Evolutionary conservation across 2,888 invertebrate genomes (phyloP), one percentile per base, ranked within the genome.

Genomic region (Hofmannophila pseudospretella): DNA sequence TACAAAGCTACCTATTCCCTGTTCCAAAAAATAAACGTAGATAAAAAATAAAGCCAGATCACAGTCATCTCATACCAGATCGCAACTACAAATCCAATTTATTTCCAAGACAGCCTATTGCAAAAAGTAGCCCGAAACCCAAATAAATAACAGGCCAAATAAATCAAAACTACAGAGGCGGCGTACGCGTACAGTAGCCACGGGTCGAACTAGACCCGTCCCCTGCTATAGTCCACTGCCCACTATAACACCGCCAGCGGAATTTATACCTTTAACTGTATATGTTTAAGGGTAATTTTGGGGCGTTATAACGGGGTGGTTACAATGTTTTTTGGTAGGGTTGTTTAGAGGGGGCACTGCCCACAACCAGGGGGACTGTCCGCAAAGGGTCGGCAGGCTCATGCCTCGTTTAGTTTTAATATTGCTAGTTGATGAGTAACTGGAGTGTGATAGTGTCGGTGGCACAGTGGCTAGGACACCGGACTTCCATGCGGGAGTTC

Each of bases 351-450:
- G 86, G 82, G 75, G 82, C 65, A 80, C 84, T 86, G 85, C 84
- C 84, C 84, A 84, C 73, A 67, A 69, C 58, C 61, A 73, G 82
- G 84, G 82, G 67, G 80, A 81, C 81, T 81, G 85, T 63, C 85
- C 86, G 82, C 80, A 85, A 78, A 82, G 85, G 84, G 78, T 78
- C 73, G 69, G 68, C 67, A 64, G 75, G 59, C 58, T 54, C 30
- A 58, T 72, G 85, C 74, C 52, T 45, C 71, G 74, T 84, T 84
- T 67, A 67, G 45, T 38, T n/a, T n/a, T n/a, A n/a, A n/a, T n/a
- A n/a, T n/a, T 25, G 12, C 30, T 29, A 35, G 29, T 35, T 10
- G 22, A 12, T 5, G 2, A 23, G 10, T 27, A 16, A 16, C 16
- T 16, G 3, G 16, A 16, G 26, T 3, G 8, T 7, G 26, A 29